phyloP scores from a whole-genome alignment of 2,888 invertebrate species.

The Chalcis sispes region DNA sequence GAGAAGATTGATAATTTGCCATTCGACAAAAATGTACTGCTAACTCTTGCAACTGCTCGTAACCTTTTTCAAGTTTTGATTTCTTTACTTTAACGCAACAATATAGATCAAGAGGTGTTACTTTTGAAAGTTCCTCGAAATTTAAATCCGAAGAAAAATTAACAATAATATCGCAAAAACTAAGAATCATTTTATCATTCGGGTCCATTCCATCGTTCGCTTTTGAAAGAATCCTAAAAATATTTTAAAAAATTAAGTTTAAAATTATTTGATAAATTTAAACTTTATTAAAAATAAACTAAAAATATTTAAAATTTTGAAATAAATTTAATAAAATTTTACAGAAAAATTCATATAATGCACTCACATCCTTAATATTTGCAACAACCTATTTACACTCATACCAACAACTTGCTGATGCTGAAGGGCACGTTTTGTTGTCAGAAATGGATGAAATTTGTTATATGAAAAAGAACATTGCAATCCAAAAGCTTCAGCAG shows the following conservation, averaged over 20 bases:
- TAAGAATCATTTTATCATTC: constrained; percentile 62
- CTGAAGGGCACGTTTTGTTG: constrained; percentile 58
- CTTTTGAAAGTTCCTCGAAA: constrained; percentile 47
- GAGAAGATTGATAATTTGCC: constrained; percentile 59
- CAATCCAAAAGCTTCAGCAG: constrained; percentile 63
- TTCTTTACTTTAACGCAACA: constrained; percentile 68
- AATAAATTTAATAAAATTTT: constrained; percentile 23
- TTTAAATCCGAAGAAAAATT: constrained; percentile 64
- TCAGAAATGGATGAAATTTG: constrained; percentile 58
- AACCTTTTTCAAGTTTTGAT: constrained; percentile 64
- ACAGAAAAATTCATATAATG: constrained; percentile 34
- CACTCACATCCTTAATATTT: constrained; percentile 65
- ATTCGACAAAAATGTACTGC: constrained; percentile 67
- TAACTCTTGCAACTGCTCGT: constrained; percentile 69
- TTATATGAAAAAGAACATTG: constrained; percentile 64
- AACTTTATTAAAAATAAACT: neutral
- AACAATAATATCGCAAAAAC: constrained; percentile 64
- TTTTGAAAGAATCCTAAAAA: constrained; percentile 67
- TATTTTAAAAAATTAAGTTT: neutral
- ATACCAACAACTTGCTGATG: constrained; percentile 65
- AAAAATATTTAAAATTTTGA: neutral
- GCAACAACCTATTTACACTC: constrained; percentile 65
- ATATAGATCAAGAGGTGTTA: constrained; percentile 67
- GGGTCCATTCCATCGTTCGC: constrained; percentile 54
- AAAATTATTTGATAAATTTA: neutral